These are phyloP conservation scores for Achroia grisella DNA, from an alignment of 1,140 invertebrate genomes.

Conservation along the genomic window DNA sequence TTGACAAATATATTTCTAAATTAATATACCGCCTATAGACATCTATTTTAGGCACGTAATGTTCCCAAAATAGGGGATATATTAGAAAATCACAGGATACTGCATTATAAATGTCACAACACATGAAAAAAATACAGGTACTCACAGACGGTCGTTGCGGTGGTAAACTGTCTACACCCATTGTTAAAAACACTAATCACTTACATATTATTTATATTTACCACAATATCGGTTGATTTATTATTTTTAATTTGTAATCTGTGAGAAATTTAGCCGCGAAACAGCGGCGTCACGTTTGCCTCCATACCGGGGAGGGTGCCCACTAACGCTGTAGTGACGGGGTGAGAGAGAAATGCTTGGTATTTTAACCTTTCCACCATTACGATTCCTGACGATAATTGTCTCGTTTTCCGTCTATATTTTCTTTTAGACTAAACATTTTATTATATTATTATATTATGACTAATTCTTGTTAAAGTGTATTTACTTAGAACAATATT, in stretches of 20 bases:
- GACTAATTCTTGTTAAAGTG: too few species aligned
- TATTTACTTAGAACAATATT: too few species aligned
- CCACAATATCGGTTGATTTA: conserved; percentile 6
- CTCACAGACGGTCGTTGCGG: conserved; percentile 30
- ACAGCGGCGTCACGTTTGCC: conserved; percentile 30
- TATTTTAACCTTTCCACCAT: too few species aligned
- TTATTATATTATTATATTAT: too few species aligned
- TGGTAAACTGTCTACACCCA: conserved; percentile 52
- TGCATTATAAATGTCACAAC: background rate
- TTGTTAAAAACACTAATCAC: conserved; percentile 17
- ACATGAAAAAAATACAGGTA: conserved; percentile 4
- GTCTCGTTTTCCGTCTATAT: too few species aligned
- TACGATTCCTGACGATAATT: too few species aligned
- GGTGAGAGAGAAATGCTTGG: background rate
- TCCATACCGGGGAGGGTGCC: conserved; percentile 29
- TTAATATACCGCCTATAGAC: too few species aligned
- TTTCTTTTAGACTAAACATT: too few species aligned
- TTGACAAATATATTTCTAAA: too few species aligned
- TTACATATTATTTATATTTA: conserved; percentile 9
- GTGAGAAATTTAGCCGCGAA: conserved; percentile 22
- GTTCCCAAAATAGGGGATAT: too few species aligned
- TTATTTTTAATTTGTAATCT: conserved; percentile 19
- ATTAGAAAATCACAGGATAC: too few species aligned
- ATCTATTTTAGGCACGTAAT: too few species aligned
- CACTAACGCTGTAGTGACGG: conserved; percentile 32